Base-by-base conservation (phyloP, 2,797 vertebrate genomes). In the Acridotheres tristis region DNA sequence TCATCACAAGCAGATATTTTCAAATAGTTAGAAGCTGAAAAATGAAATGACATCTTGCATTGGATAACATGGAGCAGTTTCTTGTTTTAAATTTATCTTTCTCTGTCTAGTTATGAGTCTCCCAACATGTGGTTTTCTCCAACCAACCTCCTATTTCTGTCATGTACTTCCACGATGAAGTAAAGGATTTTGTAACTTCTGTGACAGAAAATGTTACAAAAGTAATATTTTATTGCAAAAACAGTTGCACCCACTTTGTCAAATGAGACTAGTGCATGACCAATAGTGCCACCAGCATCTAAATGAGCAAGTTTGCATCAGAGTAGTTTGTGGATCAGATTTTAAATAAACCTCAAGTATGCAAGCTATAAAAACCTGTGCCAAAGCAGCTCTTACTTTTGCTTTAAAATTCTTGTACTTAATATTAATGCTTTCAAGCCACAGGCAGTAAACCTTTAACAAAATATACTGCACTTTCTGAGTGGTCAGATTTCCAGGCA, bases 301-400 rank as follows among this genome's bases (percentile, higher is more conserved):
- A 90, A 92, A 79, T 10, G 16, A 58, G 19, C n/a, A 69, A 66
- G 18, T 87, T 80, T 84, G 43, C 51, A 76, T 65, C 55, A 47
- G n/a, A 40, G 12, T 45, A 86, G 58, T 74, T 66, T 89, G 84
- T 62, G 66, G 76, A 63, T 94, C 51, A 53, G n/a, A 76, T 84
- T 92, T 96, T 82, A 85, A 94, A 93, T 34, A 51, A 81, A 88
- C 85, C 84, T 74, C 84, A 96, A 87, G 21, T 51, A 85, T 79
- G 90, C 72, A 69, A 89, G 58, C 76, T 84, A 68, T 80, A 87
- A 93, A 93, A 94, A 54, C 17, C 16, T 7, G 42, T 53, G 87
- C 85, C 87, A 73, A 75, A 75, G 53, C 55, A 91, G 66, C 34
- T 86, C 34, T 94, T 74, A 72, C 16, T 86, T 68, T 59, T 72